These are phyloP conservation scores for Drosophila sp. DNA, from an alignment of 1,140 invertebrate genomes.

Conservation along the genomic window DNA sequence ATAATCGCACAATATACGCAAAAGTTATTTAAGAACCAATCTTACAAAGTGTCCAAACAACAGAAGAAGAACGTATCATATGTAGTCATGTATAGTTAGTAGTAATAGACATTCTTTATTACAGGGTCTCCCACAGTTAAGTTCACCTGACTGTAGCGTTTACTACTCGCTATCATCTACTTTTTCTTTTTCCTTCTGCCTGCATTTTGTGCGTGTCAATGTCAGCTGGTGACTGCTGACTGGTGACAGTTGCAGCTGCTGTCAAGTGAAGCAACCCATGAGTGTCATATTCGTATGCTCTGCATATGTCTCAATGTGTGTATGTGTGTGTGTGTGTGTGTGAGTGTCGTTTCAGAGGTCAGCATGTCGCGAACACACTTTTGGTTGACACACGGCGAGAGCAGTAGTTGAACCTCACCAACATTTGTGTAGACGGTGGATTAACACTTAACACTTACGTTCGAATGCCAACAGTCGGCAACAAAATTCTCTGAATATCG, in stretches of 20 bases:
- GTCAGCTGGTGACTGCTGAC: conserved; percentile 19
- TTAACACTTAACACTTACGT: neutral
- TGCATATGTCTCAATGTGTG: neutral
- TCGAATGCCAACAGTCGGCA: conserved; percentile 1
- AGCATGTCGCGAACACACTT: conserved; percentile 39
- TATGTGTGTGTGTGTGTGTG: conserved; percentile 5
- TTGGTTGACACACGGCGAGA: conserved; percentile 23
- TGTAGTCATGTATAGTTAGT: no score
- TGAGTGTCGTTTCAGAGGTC: conserved; percentile 12
- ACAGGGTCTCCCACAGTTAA: no score
- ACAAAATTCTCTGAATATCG: no score
- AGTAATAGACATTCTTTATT: no score
- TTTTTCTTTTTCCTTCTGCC: conserved; percentile 2
- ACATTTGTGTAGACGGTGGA: neutral
- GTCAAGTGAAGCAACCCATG: conserved; percentile 38
- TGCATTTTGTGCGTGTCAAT: conserved; percentile 32
- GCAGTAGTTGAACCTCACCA: conserved; percentile 12
- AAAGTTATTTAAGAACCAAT: no score
- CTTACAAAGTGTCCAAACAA: no score
- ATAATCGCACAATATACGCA: no score
- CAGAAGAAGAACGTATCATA: no score
- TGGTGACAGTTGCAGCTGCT: conserved; percentile 43
- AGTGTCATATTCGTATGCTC: conserved; percentile 22
- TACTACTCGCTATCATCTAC: no score
- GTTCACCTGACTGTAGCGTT: no score